Base-by-base conservation (phyloP, 1,140 invertebrate species). In the Antheraea mylitta region DNA sequence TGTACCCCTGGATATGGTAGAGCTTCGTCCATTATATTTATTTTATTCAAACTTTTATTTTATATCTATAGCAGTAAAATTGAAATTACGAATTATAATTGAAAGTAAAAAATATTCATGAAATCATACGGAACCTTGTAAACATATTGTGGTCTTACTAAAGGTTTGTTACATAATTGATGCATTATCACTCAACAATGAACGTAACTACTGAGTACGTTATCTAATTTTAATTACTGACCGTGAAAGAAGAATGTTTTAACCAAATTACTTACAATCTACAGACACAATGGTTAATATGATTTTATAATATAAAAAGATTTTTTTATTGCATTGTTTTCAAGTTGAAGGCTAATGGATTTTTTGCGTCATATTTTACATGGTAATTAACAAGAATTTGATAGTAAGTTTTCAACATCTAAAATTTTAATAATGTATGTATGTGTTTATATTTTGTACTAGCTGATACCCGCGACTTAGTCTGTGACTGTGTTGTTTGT, bases 221-320 rank as follows among this genome's bases (percentile, higher is more conserved):
- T 53, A 53, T 53, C 45, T 53, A 53, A 53, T 53, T 53, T 53
- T 53, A 53, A 53, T 53, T 53, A 53, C 45, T 53, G 45, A 53
- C 45, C 45, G 45, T 53, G 45, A 53, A 53, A 53, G 45, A 53
- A 53, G 45, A 53, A 53, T 53, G 11, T 53, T 53, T 53, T 53
- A 53, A 53, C 9, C 38, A 42, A 42, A 42, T 11, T 11, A 42
- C 38, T 30, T 42, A 42, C 45, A 53, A 53, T 53, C 45, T 53
- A 13, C 45, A 6, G 11, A 53, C 45, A 53, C 45, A 53, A 53
- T 53, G 10, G 45, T 53, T 53, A 16, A 53, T 6, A 16, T 53
- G 45, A 53, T 53, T 53, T 9, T 53, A n/a, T 53, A 53, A 13
- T 53, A 53, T 53, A 2, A 13, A 42, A 53, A 13, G 4, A 53